Base-by-base conservation (phyloP, 2,797 vertebrate species). In the Lacerta agilis region DNA sequence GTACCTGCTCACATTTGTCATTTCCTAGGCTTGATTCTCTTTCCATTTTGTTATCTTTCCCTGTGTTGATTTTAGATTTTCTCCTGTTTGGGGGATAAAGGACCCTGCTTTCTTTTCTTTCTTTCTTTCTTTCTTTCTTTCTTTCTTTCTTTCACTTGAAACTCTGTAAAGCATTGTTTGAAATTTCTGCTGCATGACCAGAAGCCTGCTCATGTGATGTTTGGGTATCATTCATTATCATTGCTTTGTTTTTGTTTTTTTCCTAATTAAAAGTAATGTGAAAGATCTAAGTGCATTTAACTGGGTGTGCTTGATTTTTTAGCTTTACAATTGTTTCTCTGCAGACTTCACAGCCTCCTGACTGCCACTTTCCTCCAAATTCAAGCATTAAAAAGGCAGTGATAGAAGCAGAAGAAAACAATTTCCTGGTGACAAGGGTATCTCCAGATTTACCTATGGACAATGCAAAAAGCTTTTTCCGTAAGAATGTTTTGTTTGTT, bases 311-410 rank as follows among this genome's bases (percentile, higher is more conserved):
- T 80, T 0, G 18, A 89, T 83, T 90, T 71, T 36, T 79, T 87
- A 61, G 45, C 5, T 38, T 89, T 69, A 78, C 2, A 0, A 27
- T 89, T 90, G 43, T 88, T 89, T 86, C n/a, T 81, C 71, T 73
- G 41, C 45, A 97, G 97, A 20, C 90, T 76, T 64, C 41, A 0
- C 25, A 76, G 43, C 71, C 73, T 82, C 86, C 94, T 36, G 81
- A 89, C 38, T 80, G 69, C 87, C 2, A 71, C 8, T 49, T 86
- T 86, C 86, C 86, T 90, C 73, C 92, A 88, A 84, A 88, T 36
- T 91, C 89, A 89, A 91, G 82, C 89, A 88, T n/a, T n/a, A 86
- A 94, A 78, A 91, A 94, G 82, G 49, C 55, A 6, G 0, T 33
- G 13, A 25, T 80, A 88, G 88, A 90, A 73, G 86, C 88, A 55